Evolutionary conservation across 2,888 invertebrate species (phyloP).

Genomic region (Galerucella calmariensis): DNA sequence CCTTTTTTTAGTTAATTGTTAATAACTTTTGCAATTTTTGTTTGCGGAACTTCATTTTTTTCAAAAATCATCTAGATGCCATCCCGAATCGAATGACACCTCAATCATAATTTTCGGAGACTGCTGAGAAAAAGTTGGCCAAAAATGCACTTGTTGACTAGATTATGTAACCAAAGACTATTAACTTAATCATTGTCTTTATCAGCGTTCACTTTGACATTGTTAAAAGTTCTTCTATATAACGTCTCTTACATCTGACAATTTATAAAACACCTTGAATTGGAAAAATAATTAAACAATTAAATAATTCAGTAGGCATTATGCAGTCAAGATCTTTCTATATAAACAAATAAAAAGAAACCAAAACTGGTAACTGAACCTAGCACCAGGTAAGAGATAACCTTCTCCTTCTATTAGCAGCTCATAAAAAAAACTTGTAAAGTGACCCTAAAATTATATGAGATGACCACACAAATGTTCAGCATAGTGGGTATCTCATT

Average conservation of each 20-base stretch:
- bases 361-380: constrained; percentile 16
- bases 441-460: constrained; percentile 15
- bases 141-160: no score
- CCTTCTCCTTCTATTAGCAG: constrained; percentile 20
- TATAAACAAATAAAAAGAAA: constrained; percentile 16
- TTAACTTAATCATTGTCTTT: not conserved
- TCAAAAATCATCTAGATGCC: no score
- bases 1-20: no score
- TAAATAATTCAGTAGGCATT: not conserved
- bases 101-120: no score
- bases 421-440: constrained; percentile 17
- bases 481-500: not conserved
- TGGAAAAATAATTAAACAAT: not conserved
- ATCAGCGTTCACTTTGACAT: not conserved
- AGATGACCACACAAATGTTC: constrained; percentile 17
- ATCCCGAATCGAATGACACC: no score
- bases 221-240: not conserved
- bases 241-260: not conserved
- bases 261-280: not conserved
- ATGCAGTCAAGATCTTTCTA: not conserved
- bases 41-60: no score
- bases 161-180: not conserved
- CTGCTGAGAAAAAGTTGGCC: no score
- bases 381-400: constrained; percentile 14
- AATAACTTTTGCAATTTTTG: no score